These are phyloP conservation scores for Erebia aethiops DNA, from an alignment of 2,888 invertebrate genomes.

Conservation along the genomic window DNA sequence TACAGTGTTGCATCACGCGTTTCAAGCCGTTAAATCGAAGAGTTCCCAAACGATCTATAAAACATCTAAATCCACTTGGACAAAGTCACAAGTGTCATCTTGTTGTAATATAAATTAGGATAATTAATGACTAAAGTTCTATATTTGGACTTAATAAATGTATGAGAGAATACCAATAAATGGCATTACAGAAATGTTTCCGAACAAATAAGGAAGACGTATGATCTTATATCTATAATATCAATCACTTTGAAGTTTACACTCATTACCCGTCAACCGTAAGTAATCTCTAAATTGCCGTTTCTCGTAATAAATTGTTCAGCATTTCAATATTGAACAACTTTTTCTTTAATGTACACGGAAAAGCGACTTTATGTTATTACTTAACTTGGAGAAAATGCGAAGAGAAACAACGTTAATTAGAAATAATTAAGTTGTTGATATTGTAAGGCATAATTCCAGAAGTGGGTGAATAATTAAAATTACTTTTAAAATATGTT, in stretches of 20 bases:
- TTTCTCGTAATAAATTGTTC: constrained; percentile 23
- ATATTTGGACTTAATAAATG: neutral
- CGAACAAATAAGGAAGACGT: constrained; percentile 28
- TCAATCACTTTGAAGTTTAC: constrained; percentile 31
- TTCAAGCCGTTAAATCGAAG: too few relatives aligned
- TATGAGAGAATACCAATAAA: neutral
- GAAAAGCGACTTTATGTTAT: constrained; percentile 1
- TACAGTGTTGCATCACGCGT: too few relatives aligned
- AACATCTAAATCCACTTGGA: too few relatives aligned
- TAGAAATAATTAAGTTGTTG: neutral
- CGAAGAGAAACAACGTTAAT: neutral
- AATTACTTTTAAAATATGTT: too few relatives aligned
- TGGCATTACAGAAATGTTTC: constrained; percentile 23
- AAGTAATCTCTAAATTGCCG: constrained; percentile 23
- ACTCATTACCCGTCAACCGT: constrained; percentile 22
- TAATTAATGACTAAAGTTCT: neutral
- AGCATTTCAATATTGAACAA: constrained; percentile 11
- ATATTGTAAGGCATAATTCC: too few relatives aligned
- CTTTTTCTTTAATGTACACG: constrained; percentile 18
- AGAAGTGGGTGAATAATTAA: too few relatives aligned
- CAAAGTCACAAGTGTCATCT: too few relatives aligned
- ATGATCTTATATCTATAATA: constrained; percentile 17
- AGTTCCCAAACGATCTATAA: too few relatives aligned
- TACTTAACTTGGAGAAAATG: neutral
- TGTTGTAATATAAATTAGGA: neutral